phyloP scores from a whole-genome alignment of 1,140 invertebrate species.

The Pogonognathellus flavescens region DNA sequence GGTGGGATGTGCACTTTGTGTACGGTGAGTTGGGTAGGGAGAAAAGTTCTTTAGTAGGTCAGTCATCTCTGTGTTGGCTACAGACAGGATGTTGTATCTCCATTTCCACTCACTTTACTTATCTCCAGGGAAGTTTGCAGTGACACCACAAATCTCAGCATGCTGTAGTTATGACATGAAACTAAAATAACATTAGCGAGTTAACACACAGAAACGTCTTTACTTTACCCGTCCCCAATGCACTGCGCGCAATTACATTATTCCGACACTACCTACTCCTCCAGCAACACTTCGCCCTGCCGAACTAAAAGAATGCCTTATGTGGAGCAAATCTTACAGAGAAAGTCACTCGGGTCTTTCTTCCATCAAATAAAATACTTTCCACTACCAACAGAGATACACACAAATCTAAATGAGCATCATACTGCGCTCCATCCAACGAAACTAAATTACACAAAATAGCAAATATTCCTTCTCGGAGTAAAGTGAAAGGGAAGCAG shows the following conservation, averaged over 20 bases:
- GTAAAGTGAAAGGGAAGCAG: too few species aligned
- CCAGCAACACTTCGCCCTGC: not conserved
- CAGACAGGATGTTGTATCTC: not conserved
- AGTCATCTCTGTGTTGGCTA: not conserved
- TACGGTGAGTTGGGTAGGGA: too few species aligned
- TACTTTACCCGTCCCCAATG: not conserved
- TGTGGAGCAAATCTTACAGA: not conserved
- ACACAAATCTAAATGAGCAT: not conserved
- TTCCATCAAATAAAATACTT: not conserved
- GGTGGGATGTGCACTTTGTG: too few species aligned
- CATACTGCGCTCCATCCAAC: not conserved
- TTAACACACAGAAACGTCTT: not conserved
- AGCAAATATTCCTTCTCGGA: too few species aligned
- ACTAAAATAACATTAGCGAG: constrained; percentile 44
- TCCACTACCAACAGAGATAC: not conserved
- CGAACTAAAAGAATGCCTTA: not conserved
- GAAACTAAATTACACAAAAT: not conserved
- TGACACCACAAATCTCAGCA: constrained; percentile 22
- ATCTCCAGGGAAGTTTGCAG: constrained; percentile 40
- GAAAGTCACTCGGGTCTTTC: constrained; percentile 7
- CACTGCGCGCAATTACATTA: not conserved
- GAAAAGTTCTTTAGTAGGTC: constrained; percentile 23
- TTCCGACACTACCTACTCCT: not conserved
- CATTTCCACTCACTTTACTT: constrained; percentile 11
- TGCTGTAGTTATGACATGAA: constrained; percentile 17